Percentiles rank a stretch among this genome's conserved stretches.
Evolutionary conservation across 2,797 vertebrate species (phyloP).

Genomic region (Pampus argenteus): DNA sequence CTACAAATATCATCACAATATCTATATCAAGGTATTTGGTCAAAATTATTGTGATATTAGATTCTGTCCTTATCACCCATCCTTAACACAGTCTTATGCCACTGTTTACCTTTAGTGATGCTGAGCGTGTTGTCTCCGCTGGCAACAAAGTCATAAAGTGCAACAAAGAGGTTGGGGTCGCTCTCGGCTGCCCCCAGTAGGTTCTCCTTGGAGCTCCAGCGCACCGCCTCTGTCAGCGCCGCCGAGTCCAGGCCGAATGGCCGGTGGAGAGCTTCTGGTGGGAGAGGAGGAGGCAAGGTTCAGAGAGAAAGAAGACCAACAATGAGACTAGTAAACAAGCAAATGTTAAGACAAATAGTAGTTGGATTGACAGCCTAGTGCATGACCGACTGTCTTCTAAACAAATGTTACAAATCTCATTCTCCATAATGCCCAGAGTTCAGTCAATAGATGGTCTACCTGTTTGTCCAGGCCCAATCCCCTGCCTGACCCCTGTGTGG

Average conservation of each 20-base stretch:
- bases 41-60: too few relatives aligned
- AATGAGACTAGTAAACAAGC: background rate
- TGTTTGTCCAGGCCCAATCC: slow-evolving; percentile 55
- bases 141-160: slow-evolving; percentile 99
- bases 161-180: slow-evolving; percentile 99
- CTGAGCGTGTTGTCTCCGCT: slow-evolving; percentile 99
- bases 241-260: slow-evolving; percentile 94
- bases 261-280: slow-evolving; percentile 93
- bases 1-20: too few relatives aligned
- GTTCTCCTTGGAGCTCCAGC: slow-evolving; percentile 99
- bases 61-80: too few relatives aligned
- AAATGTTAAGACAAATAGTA: slow-evolving; percentile 3
- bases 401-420: background rate
- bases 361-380: background rate
- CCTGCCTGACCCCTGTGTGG: slow-evolving; percentile 66
- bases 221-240: slow-evolving; percentile 95
- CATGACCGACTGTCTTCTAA: background rate
- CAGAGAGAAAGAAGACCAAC: slow-evolving; percentile 12
- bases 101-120: slow-evolving; percentile 95
- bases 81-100: fast-evolving
- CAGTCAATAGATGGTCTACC: slow-evolving; percentile 68
- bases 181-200: slow-evolving; percentile 96
- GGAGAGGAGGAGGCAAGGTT: slow-evolving; percentile 20
- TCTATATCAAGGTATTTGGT: too few relatives aligned
- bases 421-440: background rate